Conservation (phyloP, 2,888 invertebrate species). For the Cheilosia pagana region DNA sequence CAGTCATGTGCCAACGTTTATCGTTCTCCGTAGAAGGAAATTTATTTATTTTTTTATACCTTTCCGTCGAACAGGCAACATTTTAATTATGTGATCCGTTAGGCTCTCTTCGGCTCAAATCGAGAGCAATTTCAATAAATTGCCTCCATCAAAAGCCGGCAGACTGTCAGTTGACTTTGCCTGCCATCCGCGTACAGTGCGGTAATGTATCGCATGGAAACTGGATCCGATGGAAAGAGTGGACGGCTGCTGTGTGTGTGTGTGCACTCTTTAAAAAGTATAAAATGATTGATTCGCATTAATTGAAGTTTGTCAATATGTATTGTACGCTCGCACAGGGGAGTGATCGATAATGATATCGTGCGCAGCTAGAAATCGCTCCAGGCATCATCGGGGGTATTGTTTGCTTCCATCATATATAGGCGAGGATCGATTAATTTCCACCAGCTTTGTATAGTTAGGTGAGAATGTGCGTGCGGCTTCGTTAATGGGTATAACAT, state of each 20-base stretch:
- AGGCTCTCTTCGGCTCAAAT: slow-evolving; percentile 37
- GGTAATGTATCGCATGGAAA: slow-evolving; percentile 22
- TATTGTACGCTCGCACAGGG: slow-evolving; percentile 16
- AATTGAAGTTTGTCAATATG: slow-evolving; percentile 67
- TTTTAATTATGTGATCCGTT: slow-evolving; percentile 71
- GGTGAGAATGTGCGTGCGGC: slow-evolving; percentile 28
- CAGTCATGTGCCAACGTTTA: slow-evolving; percentile 47
- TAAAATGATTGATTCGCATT: slow-evolving; percentile 69
- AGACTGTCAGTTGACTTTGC: slow-evolving; percentile 39
- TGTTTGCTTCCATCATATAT: slow-evolving; percentile 31
- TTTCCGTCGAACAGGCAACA: slow-evolving; percentile 46
- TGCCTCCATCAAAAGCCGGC: slow-evolving; percentile 42
- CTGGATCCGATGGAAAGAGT: slow-evolving; percentile 52
- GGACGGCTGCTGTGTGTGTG: too few species aligned
- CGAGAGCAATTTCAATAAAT: slow-evolving; percentile 69
- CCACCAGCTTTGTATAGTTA: not conserved
- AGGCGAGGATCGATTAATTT: slow-evolving; percentile 16
- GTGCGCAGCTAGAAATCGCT: slow-evolving; percentile 5
- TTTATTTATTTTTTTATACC: slow-evolving; percentile 1
- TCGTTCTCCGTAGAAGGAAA: slow-evolving; percentile 18
- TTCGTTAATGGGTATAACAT: slow-evolving; percentile 8
- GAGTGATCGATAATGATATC: slow-evolving; percentile 47
- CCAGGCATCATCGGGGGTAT: not conserved
- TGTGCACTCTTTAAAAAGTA: too few species aligned
- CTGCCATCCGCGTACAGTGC: not conserved